phyloP scores from a whole-genome alignment of 2,797 vertebrate species.

The Megalops cyprinoides region DNA sequence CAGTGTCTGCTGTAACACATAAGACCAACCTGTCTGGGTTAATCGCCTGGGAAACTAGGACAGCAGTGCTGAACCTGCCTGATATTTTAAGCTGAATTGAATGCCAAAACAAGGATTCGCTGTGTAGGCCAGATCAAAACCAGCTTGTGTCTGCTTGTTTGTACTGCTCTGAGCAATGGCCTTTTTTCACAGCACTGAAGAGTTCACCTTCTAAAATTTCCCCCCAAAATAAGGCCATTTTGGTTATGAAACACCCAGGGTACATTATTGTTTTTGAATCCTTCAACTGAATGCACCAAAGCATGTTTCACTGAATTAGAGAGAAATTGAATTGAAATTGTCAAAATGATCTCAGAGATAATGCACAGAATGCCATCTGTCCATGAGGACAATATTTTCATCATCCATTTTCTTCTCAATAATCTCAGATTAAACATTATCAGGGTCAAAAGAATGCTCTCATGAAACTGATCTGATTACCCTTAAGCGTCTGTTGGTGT shows the following conservation, averaged over 20 bases:
- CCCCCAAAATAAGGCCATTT: neutral
- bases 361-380: slow-evolving; percentile 13
- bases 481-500: slow-evolving; percentile 10
- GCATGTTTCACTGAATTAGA: slow-evolving; percentile 25
- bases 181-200: neutral
- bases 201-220: neutral
- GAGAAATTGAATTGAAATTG: slow-evolving; percentile 18
- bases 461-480: slow-evolving; percentile 6
- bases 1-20: slow-evolving; percentile 22
- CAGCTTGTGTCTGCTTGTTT: neutral
- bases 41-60: slow-evolving; percentile 77
- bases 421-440: slow-evolving; percentile 9
- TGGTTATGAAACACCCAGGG: neutral
- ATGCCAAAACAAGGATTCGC: slow-evolving; percentile 75
- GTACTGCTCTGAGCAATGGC: neutral
- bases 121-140: neutral
- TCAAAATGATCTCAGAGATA: neutral
- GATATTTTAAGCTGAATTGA: slow-evolving; percentile 77
- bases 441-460: neutral
- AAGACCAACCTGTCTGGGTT: slow-evolving; percentile 75
- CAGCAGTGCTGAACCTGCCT: slow-evolving; percentile 74
- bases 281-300: slow-evolving; percentile 30
- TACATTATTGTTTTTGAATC: slow-evolving; percentile 11
- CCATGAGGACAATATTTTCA: neutral
- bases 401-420: slow-evolving; percentile 11